phyloP scores from a whole-genome alignment of 2,113 vertebrate genomes.

The Leptobrachium leishanense region DNA sequence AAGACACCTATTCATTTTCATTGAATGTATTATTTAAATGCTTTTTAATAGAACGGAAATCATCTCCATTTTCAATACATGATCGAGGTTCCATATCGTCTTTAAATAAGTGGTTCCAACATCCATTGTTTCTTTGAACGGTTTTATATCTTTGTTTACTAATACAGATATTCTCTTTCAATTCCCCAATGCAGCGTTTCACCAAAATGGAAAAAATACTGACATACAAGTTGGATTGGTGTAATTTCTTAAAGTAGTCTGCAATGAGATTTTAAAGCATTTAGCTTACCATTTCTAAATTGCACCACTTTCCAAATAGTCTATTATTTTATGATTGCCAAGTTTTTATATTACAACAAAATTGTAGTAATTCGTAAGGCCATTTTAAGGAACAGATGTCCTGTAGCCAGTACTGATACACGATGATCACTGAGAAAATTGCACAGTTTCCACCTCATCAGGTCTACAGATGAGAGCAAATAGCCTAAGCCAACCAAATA shows the following conservation, averaged over 20 bases:
- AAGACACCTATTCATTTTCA: background rate
- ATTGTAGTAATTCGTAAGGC: conserved; percentile 37
- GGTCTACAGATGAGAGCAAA: conserved; percentile 34
- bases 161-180: background rate
- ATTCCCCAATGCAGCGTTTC: background rate
- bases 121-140: background rate
- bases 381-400: conserved; percentile 31
- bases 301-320: conserved; percentile 33
- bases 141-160: conserved; percentile 3
- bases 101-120: background rate
- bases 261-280: conserved; percentile 34
- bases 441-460: conserved; percentile 40
- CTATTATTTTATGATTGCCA: conserved; percentile 36
- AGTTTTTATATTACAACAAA: conserved; percentile 34
- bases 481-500: conserved; percentile 12
- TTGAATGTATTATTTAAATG: conserved; percentile 14
- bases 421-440: conserved; percentile 39
- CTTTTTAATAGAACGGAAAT: background rate
- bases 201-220: conserved; percentile 35
- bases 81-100: background rate
- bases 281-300: conserved; percentile 35
- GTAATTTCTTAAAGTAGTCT: conserved; percentile 28
- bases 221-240: conserved; percentile 14
- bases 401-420: conserved; percentile 45
- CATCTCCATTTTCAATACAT: background rate